Evolutionary conservation across 2,797 vertebrate genomes (phyloP), one percentile per base, ranked within the genome.

Genomic region (Pangasius djambal): DNA sequence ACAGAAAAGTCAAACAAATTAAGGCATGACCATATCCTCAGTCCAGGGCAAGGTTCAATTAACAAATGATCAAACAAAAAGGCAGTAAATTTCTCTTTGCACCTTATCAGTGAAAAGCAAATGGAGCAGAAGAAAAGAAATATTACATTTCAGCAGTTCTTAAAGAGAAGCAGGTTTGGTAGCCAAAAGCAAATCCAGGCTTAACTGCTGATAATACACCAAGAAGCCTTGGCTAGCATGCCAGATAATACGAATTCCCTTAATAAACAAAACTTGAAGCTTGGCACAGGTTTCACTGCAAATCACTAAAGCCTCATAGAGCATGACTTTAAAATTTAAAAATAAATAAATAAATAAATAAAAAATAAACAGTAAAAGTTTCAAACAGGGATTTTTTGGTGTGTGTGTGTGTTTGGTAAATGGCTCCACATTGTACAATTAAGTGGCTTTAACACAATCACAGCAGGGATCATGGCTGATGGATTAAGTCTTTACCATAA

Each of bases 131-230:
- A 55, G 37, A 81, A 81, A 52, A 67, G 83, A 48, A 84, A 82
- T 67, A 85, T 86, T 87, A 69, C 65, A 44, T 89, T 90, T 79
- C 91, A 88, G 77, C 61, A 37, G 65, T 70, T 90, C 86, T 85
- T 72, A 4, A 69, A 81, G 83, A 69, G 59, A 59, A 87, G 57
- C 83, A 69, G 87, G 84, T 79, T 79, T 44, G 72, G 78, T 44
- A 90, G 83, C 63, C 69, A 87, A 88, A 89, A 70, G 69, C 40
- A 86, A 85, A 69, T 85, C 61, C 63, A 85, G 63, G n/a, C n/a
- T 69, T 85, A 85, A 63, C 57, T 63, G 81, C 81, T 63, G 81
- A 83, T 83, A 59, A 83, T 82, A 40, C 12, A 83, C 81, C 20
- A 25, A 83, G 34, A 83, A 63, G 81, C 81, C 37, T 63, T 63